These are phyloP conservation scores for Mythimna vitellina DNA, from an alignment of 2,888 invertebrate species.

Conservation along the genomic window DNA sequence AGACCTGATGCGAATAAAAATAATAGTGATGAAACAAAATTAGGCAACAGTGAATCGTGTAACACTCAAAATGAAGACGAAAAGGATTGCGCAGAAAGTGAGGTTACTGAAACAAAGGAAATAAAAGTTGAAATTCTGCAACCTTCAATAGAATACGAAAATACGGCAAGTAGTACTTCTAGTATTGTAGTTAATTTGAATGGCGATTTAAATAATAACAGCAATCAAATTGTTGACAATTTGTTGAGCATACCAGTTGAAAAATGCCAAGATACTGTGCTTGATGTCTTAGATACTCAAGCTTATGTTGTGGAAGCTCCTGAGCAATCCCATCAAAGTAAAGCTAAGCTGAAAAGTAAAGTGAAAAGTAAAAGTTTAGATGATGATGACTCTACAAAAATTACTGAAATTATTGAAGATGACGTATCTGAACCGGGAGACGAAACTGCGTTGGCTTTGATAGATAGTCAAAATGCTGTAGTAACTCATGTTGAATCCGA, in stretches of 20 bases:
- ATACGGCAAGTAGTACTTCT: constrained; percentile 45
- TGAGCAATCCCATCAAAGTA: constrained; percentile 76
- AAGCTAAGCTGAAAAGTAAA: constrained; percentile 77
- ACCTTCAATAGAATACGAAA: constrained; percentile 24
- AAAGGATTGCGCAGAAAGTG: constrained; percentile 24
- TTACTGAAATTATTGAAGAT: constrained; percentile 84
- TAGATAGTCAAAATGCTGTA: constrained; percentile 88
- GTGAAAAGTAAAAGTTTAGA: constrained; percentile 88
- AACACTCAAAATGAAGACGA: constrained; percentile 60
- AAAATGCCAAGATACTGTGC: constrained; percentile 32
- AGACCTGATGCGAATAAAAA: constrained; percentile 72
- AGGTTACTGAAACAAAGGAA: constrained; percentile 33
- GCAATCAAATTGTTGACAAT: constrained; percentile 53
- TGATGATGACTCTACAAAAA: constrained; percentile 85
- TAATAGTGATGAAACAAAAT: constrained; percentile 70
- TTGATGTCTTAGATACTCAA: constrained; percentile 46
- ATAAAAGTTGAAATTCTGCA: constrained; percentile 38
- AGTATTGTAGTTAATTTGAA: constrained; percentile 40
- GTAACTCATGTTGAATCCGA: constrained; percentile 92
- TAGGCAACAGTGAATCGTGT: constrained; percentile 66
- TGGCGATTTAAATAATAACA: constrained; percentile 78
- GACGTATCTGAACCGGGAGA: constrained; percentile 66
- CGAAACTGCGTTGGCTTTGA: constrained; percentile 76
- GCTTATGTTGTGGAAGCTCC: constrained; percentile 86
- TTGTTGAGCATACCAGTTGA: constrained; percentile 20